A percentile compares a stretch with the other conserved stretches of the same genome.
Evolutionary conservation across 2,113 vertebrate species (phyloP).

Genomic region (human (Homo sapiens)): DNA sequence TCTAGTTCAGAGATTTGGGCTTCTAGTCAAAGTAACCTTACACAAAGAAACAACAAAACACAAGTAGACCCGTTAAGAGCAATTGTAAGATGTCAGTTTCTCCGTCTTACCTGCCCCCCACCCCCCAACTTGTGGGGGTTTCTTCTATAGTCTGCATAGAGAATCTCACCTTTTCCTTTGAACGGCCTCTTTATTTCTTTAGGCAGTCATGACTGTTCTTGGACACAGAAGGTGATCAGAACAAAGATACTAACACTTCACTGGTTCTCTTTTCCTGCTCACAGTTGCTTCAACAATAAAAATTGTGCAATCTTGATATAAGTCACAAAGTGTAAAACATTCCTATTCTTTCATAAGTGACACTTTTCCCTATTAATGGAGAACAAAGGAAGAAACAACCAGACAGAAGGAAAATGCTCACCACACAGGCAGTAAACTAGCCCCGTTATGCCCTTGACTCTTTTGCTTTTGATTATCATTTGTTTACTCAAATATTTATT

Average conservation of each 20-base stretch:
- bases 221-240: background rate
- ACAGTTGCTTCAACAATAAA: background rate
- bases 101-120: fast-evolving
- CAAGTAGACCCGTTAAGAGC: background rate
- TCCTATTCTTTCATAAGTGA: background rate
- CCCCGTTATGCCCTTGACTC: fast-evolving
- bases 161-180: background rate
- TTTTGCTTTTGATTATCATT: background rate
- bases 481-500: background rate
- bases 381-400: background rate
- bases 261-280: background rate
- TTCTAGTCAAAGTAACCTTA: background rate
- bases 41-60: background rate
- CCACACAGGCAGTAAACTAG: fast-evolving
- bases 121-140: too few relatives aligned
- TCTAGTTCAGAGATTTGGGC: background rate
- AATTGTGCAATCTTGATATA: background rate
- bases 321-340: background rate
- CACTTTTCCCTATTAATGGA: too few relatives aligned
- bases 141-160: fast-evolving
- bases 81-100: background rate
- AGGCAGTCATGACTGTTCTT: fast-evolving
- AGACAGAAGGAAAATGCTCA: too few relatives aligned
- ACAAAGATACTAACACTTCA: fast-evolving
- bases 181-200: background rate